phyloP scores from a whole-genome alignment of 2,888 invertebrate genomes.

The Caenorhabditis sinica region DNA sequence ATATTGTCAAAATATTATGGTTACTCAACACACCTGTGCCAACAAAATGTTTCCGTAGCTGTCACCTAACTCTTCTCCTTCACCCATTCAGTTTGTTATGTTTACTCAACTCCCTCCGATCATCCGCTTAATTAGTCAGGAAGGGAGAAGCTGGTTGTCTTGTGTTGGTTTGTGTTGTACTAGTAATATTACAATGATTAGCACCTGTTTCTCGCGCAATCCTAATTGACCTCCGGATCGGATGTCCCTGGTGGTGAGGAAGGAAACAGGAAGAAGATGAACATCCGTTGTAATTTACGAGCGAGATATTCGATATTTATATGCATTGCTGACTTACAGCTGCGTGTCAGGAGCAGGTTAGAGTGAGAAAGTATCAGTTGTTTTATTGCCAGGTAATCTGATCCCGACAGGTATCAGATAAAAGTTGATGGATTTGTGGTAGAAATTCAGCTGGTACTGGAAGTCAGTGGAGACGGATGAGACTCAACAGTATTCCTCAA shows the following conservation, averaged over 20 bases:
- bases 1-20: conserved; percentile 52
- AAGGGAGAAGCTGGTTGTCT: conserved; percentile 46
- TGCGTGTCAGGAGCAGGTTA: conserved; percentile 39
- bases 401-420: background rate
- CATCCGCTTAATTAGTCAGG: conserved; percentile 60
- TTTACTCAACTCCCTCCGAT: conserved; percentile 35
- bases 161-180: background rate
- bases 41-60: conserved; percentile 51
- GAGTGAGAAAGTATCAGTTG: conserved; percentile 6
- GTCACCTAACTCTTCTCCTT: conserved; percentile 25
- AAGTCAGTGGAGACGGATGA: too few relatives aligned
- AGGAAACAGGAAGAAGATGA: background rate
- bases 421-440: background rate
- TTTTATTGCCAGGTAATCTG: conserved; percentile 17
- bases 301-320: conserved; percentile 14
- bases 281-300: conserved; percentile 48
- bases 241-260: conserved; percentile 34
- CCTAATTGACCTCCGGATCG: conserved; percentile 59
- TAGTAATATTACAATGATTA: conserved; percentile 39
- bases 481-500: too few relatives aligned
- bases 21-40: conserved; percentile 58
- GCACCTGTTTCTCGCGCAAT: conserved; percentile 63
- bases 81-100: conserved; percentile 39
- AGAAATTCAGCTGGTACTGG: background rate
- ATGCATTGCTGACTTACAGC: conserved; percentile 38